Evolutionary conservation across 2,888 invertebrate species (phyloP), one percentile per base, ranked within the genome.

Genomic region (Lymantria monacha): DNA sequence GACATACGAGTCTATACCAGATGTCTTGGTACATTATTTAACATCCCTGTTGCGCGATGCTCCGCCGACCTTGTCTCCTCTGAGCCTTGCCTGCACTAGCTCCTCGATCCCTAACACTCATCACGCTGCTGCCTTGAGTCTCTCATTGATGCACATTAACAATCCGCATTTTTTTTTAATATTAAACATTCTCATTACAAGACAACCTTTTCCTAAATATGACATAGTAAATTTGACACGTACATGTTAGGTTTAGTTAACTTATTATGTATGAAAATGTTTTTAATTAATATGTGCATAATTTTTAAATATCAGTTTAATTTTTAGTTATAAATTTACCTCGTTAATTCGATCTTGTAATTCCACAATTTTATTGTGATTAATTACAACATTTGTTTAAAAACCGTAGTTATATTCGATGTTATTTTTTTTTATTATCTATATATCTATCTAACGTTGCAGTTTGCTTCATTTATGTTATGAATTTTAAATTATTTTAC

Each of bases 21-120:
- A 22, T 22, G 5, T 3, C 5, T 22, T 2, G 22, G 22, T 22
- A 22, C 22, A 22, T 5, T 22, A 22, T 22, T 22, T 3, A 22
- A 22, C 22, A 22, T 22, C 22, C 22, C 22, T 22, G 22, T 22
- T 33, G 33, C 51, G 51, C 51, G 44, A 44, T 44, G 51, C 45
- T 48, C 48, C 61, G 44, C 68, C 70, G 72, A 73, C 75, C 76
- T 74, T 71, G 68, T 70, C 75, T 72, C 66, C 70, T 61, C 63
- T 66, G 65, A 61, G 60, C 59, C 63, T 61, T 58, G 66, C 72
- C 64, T 64, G 68, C 72, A 64, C 62, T 69, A 68, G 72, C 57
- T 68, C 71, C 68, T 68, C 70, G 68, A 64, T 61, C 62, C 55
- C 57, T 48, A 60, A 55, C 62, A 52, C 50, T 49, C 44, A 38